Evolutionary conservation across 2,797 vertebrate genomes (phyloP).

Genomic region (Antrozous pallidus): DNA sequence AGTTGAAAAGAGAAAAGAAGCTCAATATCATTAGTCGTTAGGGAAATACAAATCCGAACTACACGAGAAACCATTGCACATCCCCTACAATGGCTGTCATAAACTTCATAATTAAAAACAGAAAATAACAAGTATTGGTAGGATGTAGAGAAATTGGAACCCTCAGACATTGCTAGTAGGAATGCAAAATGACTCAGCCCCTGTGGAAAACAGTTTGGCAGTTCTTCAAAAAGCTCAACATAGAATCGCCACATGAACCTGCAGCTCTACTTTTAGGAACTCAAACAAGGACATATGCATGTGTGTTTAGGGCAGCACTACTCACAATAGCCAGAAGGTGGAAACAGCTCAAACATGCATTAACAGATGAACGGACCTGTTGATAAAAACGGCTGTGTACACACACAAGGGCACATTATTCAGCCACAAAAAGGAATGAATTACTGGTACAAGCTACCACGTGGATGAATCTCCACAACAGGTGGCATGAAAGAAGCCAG

Average conservation of each 20-base stretch:
- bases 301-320: background rate
- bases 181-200: background rate
- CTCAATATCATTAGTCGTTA: background rate
- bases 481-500: background rate
- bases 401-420: background rate
- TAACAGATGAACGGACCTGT: background rate
- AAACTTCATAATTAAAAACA: background rate
- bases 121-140: background rate
- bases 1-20: constrained; percentile 16
- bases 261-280: background rate
- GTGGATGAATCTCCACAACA: background rate
- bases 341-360: background rate
- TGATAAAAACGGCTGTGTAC: background rate
- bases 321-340: background rate
- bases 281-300: background rate
- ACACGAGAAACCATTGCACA: background rate
- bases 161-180: background rate
- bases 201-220: background rate
- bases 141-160: background rate
- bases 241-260: background rate
- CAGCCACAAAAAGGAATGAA: background rate
- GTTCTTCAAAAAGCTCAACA: background rate
- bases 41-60: background rate
- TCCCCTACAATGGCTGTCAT: background rate
- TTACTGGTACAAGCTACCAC: background rate